Evolutionary conservation across 2,113 vertebrate genomes (phyloP).

Genomic region (Pomatorhinus ruficollis): DNA sequence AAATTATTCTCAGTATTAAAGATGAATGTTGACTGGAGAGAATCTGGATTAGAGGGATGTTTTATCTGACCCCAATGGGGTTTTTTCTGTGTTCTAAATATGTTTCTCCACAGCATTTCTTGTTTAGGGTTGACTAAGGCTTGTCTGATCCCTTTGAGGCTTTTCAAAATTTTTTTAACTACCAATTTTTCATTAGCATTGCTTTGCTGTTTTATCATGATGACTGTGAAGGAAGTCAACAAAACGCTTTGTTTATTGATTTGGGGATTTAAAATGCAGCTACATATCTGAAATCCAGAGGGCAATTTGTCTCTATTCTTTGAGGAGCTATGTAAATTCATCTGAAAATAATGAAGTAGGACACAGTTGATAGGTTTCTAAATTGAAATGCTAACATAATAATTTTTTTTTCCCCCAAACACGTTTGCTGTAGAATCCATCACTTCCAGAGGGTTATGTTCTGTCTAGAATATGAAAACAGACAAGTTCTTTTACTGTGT

Average conservation of each 20-base stretch:
- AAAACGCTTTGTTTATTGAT: not conserved
- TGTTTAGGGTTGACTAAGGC: not conserved
- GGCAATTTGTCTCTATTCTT: not conserved
- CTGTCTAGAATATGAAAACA: not conserved
- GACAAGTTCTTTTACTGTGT: not conserved
- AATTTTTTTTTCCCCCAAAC: not conserved
- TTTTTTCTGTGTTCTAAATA: not conserved
- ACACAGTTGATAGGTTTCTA: not conserved
- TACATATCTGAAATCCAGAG: not conserved
- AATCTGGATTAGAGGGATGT: not conserved
- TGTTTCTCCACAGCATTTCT: constrained; percentile 3
- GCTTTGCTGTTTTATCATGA: not conserved
- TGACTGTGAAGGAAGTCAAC: not conserved
- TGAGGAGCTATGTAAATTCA: not conserved
- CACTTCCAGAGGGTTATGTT: not conserved
- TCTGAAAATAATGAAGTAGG: not conserved
- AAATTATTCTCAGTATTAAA: not conserved
- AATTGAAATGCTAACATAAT: not conserved
- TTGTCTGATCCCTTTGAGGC: not conserved
- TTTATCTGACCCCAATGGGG: not conserved
- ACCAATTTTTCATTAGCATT: not conserved
- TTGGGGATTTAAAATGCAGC: not conserved
- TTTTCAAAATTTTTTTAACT: not conserved
- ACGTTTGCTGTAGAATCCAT: not conserved
- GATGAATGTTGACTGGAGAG: constrained; percentile 21